Evolutionary conservation across 2,797 vertebrate genomes (phyloP).

Genomic region (Coccyzus lansbergi): DNA sequence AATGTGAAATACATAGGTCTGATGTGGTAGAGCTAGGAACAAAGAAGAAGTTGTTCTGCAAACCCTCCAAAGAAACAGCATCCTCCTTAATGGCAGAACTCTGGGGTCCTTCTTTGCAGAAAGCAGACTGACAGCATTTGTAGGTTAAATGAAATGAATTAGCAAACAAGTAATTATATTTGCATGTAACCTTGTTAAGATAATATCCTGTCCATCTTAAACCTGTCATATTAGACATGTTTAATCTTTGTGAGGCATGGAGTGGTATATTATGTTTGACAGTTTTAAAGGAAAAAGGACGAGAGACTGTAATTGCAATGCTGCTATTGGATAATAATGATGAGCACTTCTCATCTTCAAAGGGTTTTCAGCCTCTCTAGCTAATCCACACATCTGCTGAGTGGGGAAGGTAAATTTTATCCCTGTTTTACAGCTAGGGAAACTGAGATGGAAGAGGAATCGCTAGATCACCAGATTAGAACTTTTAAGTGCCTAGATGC

Average conservation of each 20-base stretch:
- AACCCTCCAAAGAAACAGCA: not conserved
- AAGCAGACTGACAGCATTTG: slow-evolving; percentile 9
- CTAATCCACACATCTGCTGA: not conserved
- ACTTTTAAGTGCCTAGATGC: not conserved
- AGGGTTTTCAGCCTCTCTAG: slow-evolving; percentile 16
- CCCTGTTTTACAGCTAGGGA: not conserved
- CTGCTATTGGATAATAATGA: slow-evolving; percentile 36
- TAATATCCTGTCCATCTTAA: slow-evolving; percentile 63
- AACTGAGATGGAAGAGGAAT: not conserved
- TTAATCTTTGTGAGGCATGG: slow-evolving; percentile 55
- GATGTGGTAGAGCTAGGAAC: not conserved
- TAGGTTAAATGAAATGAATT: slow-evolving; percentile 51
- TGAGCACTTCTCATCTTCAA: slow-evolving; percentile 50
- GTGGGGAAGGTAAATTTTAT: not conserved
- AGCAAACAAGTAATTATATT: slow-evolving; percentile 61
- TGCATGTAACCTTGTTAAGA: slow-evolving; percentile 54
- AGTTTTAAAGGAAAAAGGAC: slow-evolving; percentile 41
- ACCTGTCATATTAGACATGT: slow-evolving; percentile 48
- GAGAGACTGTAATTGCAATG: slow-evolving; percentile 50
- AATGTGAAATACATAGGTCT: not conserved
- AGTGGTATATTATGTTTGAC: slow-evolving; percentile 47
- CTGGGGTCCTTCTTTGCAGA: not conserved
- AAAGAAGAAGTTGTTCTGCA: not conserved
- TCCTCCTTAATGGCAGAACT: not conserved
- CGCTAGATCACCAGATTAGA: not conserved